Conservation (phyloP, 2,113 vertebrate species). For the Pandion haliaetus region DNA sequence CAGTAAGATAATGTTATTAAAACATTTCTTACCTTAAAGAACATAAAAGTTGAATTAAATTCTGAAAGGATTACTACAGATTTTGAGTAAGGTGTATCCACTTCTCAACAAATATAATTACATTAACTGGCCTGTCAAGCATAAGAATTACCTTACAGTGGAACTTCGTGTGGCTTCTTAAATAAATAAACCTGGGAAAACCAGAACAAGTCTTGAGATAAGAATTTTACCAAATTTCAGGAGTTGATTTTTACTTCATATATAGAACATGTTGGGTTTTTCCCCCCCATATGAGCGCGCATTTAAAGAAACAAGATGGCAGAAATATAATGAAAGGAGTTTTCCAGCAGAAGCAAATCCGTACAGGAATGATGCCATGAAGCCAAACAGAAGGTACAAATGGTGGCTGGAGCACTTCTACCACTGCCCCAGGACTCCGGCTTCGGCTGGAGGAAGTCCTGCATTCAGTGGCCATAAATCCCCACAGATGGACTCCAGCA, state of each 20-base stretch:
- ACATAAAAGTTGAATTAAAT: background rate
- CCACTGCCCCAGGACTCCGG: background rate
- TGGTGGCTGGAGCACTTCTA: background rate
- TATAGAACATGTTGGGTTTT: rapidly evolving
- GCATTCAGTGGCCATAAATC: background rate
- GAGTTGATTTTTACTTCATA: background rate
- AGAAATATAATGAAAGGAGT: background rate
- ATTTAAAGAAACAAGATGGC: background rate
- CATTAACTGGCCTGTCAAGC: background rate
- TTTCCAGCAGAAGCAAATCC: background rate
- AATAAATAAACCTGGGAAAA: background rate
- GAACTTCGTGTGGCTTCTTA: background rate
- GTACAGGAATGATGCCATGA: background rate
- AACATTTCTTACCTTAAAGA: background rate
- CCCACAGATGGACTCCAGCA: background rate
- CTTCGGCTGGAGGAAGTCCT: background rate
- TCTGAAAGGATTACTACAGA: background rate
- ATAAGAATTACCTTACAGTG: background rate
- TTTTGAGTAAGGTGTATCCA: background rate
- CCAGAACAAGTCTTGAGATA: background rate
- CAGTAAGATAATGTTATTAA: background rate
- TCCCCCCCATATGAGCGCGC: background rate
- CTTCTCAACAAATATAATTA: background rate
- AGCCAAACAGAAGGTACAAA: background rate
- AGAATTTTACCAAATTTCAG: background rate